Conservation (phyloP, 2,113 vertebrate genomes). For the Prietella phreatophila region DNA sequence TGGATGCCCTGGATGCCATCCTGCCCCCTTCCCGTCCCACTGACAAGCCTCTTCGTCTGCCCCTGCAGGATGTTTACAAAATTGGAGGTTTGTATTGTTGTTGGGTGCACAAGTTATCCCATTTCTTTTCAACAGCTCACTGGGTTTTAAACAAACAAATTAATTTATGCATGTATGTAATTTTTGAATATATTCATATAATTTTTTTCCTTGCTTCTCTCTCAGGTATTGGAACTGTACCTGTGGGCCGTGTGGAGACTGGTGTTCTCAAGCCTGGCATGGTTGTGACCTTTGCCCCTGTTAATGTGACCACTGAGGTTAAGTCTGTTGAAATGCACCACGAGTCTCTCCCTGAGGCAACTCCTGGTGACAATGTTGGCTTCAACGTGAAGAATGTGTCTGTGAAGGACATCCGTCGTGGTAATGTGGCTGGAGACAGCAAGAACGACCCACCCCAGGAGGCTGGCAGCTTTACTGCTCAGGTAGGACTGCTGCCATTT, state of each 20-base stretch:
- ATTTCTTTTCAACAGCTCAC: not conserved
- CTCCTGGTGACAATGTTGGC: conserved; percentile 76
- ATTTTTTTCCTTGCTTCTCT: no score
- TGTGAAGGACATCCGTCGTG: conserved; percentile 77
- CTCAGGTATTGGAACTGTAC: conserved; percentile 80
- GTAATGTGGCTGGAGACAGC: conserved; percentile 78
- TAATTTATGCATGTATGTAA: no score
- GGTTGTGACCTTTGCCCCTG: conserved; percentile 76
- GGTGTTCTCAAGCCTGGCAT: conserved; percentile 73
- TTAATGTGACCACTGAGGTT: conserved; percentile 75
- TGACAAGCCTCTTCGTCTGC: conserved; percentile 73
- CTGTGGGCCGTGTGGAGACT: conserved; percentile 78
- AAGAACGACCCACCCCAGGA: conserved; percentile 77
- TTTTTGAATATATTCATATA: no score
- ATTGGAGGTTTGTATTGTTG: conserved; percentile 66
- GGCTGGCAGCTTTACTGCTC: conserved; percentile 71
- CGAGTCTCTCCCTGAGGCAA: conserved; percentile 71
- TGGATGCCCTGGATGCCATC: conserved; percentile 76
- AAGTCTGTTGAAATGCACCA: conserved; percentile 83
- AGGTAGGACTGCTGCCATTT: conserved; percentile 59
- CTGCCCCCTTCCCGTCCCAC: conserved; percentile 69
- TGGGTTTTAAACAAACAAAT: not conserved
- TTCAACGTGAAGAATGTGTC: conserved; percentile 81
- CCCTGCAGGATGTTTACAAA: conserved; percentile 82
- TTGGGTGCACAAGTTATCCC: not conserved